phyloP scores from a whole-genome alignment of 2,113 vertebrate genomes.

The mouse (Mus musculus) region DNA sequence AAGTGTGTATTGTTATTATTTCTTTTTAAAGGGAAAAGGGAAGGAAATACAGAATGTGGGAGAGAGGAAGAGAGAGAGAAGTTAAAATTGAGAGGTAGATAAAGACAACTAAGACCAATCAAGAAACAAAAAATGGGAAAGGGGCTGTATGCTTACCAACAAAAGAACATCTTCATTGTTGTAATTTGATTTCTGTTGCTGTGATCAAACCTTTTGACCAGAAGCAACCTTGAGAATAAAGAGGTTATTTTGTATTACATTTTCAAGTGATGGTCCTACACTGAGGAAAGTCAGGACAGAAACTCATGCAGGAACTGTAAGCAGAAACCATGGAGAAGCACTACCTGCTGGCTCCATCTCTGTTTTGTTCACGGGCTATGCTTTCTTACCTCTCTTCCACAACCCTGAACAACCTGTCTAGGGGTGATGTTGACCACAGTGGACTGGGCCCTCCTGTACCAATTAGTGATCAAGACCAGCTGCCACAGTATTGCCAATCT shows the following conservation, averaged over 20 bases:
- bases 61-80: not conserved
- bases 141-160: not conserved
- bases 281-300: too few relatives aligned
- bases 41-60: too few relatives aligned
- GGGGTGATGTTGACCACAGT: too few relatives aligned
- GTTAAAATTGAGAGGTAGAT: not conserved
- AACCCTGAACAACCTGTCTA: not conserved
- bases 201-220: not conserved
- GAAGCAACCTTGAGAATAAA: not conserved
- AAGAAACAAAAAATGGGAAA: not conserved
- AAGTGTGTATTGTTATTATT: not conserved
- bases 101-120: not conserved
- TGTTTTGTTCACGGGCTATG: too few relatives aligned
- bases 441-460: not conserved
- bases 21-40: constrained; percentile 7
- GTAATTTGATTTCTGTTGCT: not conserved
- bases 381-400: not conserved
- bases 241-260: not conserved
- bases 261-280: too few relatives aligned
- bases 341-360: not conserved
- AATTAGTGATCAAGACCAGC: not conserved
- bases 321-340: not conserved
- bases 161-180: not conserved
- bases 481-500: not conserved
- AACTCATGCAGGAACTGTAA: not conserved